Evolutionary conservation across 2,113 vertebrate species (phyloP).

Genomic region (Mesembrinibis cayennensis): DNA sequence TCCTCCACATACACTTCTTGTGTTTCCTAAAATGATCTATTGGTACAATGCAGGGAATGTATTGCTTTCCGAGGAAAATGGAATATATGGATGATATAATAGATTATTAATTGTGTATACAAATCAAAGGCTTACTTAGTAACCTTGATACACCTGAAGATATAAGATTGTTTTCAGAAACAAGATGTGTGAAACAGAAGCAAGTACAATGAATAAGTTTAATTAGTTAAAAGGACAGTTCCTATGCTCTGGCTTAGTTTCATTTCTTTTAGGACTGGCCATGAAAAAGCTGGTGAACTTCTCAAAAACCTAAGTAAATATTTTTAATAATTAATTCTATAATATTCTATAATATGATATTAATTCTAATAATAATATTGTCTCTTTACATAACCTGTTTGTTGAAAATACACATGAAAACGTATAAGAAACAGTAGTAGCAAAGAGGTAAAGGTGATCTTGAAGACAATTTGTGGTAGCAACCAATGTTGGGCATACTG

Average conservation of each 20-base stretch:
- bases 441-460: neutral
- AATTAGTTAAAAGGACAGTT: neutral
- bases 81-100: neutral
- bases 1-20: neutral
- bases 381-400: neutral
- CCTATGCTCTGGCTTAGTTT: neutral
- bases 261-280: neutral
- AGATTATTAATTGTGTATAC: neutral
- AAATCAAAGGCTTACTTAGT: neutral
- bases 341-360: neutral
- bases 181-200: neutral
- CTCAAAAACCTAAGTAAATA: neutral
- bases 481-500: rapidly evolving
- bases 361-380: neutral
- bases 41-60: neutral
- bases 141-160: neutral
- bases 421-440: rapidly evolving
- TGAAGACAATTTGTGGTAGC: neutral
- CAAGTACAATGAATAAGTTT: neutral
- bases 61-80: neutral
- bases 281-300: neutral
- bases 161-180: neutral
- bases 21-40: neutral
- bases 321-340: neutral
- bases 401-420: neutral